These are phyloP conservation scores for Parazoanthus swiftii DNA, from an alignment of 92 coral and sea anemone genomes.

Conservation along the genomic window DNA sequence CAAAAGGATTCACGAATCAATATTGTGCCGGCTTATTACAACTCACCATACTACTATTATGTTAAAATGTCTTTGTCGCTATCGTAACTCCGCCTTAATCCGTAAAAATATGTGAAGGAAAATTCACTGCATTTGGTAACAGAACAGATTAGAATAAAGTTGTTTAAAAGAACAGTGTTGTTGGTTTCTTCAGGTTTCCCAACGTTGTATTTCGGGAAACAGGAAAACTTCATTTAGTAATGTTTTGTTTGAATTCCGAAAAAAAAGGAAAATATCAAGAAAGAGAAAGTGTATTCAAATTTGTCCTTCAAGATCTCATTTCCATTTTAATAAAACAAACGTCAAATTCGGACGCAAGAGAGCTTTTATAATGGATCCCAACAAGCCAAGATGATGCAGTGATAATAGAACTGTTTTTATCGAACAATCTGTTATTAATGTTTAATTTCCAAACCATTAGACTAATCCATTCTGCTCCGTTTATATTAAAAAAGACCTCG, in stretches of 20 bases:
- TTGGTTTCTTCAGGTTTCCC: not conserved
- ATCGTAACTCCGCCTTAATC: not conserved
- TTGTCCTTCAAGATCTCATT: not conserved
- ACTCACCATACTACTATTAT: not conserved
- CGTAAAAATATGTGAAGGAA: not conserved
- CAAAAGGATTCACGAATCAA: not conserved
- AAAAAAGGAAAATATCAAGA: not conserved
- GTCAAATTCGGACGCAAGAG: not conserved
- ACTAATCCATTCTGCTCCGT: not conserved
- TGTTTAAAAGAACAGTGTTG: not conserved
- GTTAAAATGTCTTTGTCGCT: not conserved
- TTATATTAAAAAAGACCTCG: not conserved
- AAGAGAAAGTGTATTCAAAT: not conserved
- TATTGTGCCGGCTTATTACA: not conserved
- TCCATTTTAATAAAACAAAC: slow-evolving; percentile 12
- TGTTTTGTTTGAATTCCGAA: not conserved
- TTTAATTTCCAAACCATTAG: slow-evolving; percentile 19
- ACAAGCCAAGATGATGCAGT: slow-evolving; percentile 4
- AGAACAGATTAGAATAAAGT: not conserved
- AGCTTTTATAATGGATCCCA: not conserved
- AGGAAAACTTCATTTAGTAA: not conserved
- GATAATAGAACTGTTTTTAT: slow-evolving; percentile 14
- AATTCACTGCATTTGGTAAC: not conserved
- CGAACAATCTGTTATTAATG: slow-evolving; percentile 4
- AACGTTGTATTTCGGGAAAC: not conserved